Percentiles rank a stretch among this genome's conserved stretches.
These are phyloP conservation scores for Polypterus bichir DNA, from an alignment of 2,113 vertebrate genomes.

Conservation along the genomic window DNA sequence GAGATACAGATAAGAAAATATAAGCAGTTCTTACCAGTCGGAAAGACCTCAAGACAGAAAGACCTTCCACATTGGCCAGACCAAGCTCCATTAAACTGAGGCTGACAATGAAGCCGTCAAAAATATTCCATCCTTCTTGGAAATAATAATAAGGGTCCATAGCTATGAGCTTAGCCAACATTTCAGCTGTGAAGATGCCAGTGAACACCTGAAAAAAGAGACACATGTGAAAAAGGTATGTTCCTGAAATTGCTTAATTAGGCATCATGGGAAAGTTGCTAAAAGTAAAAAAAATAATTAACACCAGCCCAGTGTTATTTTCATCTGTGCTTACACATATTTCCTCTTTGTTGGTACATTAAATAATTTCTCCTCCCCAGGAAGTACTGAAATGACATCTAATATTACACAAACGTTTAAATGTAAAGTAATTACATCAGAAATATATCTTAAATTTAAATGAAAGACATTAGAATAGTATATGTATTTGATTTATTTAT, in stretches of 20 bases:
- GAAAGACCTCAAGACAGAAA: conserved; percentile 95
- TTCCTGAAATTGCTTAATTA: neutral
- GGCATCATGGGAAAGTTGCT: no score
- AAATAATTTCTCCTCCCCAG: no score
- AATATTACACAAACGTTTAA: no score
- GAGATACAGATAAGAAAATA: neutral
- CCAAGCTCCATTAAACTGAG: conserved; percentile 91
- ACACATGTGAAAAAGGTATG: neutral
- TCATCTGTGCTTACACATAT: no score
- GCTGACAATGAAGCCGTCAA: conserved; percentile 93
- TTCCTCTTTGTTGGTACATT: no score
- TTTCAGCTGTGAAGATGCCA: conserved; percentile 93
- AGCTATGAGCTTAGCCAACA: conserved; percentile 91
- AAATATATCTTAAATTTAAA: no score
- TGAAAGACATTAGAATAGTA: no score
- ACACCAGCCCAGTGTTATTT: no score
- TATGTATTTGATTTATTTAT: no score
- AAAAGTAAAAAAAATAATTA: no score
- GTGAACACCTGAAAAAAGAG: conserved; percentile 75
- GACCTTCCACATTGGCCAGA: conserved; percentile 83
- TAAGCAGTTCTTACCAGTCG: conserved; percentile 66
- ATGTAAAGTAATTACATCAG: no score
- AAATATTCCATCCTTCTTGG: conserved; percentile 97
- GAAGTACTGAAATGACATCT: no score
- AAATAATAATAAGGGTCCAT: conserved; percentile 99